Conservation (phyloP, 2,797 vertebrate genomes). For the Sarcoramphus papa region DNA sequence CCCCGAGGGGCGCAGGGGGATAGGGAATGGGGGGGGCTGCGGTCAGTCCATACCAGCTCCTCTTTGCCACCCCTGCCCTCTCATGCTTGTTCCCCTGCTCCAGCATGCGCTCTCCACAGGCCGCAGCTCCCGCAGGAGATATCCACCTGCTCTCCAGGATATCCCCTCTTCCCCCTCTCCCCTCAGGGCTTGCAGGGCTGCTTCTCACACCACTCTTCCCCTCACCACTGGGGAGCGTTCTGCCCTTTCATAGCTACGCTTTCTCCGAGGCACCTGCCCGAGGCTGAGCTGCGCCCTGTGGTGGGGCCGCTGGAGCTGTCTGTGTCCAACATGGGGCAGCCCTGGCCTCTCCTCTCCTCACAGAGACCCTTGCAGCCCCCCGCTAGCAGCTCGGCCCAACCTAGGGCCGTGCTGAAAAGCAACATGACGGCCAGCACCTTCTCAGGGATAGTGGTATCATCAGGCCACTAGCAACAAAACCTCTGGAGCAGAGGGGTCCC, state of each 20-base stretch:
- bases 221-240: not conserved
- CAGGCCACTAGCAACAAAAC: accelerated
- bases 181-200: not conserved
- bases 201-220: not conserved
- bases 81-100: no score
- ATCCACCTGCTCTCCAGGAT: no score
- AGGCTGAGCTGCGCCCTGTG: not conserved
- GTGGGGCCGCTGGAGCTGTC: not conserved
- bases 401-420: not conserved
- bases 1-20: not conserved
- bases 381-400: accelerated
- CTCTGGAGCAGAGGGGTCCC: accelerated
- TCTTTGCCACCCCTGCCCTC: not conserved
- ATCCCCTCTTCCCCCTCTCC: not conserved
- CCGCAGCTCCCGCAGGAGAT: no score
- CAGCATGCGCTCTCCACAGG: accelerated
- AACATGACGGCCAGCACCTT: accelerated
- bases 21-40: accelerated
- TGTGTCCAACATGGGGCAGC: accelerated
- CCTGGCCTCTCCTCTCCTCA: not conserved
- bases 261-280: accelerated
- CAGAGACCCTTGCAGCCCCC: accelerated
- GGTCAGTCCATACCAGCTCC: accelerated
- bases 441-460: accelerated
- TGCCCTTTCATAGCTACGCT: accelerated